Conservation (phyloP, 1,140 invertebrate genomes). For the Drosophila baimaii region DNA sequence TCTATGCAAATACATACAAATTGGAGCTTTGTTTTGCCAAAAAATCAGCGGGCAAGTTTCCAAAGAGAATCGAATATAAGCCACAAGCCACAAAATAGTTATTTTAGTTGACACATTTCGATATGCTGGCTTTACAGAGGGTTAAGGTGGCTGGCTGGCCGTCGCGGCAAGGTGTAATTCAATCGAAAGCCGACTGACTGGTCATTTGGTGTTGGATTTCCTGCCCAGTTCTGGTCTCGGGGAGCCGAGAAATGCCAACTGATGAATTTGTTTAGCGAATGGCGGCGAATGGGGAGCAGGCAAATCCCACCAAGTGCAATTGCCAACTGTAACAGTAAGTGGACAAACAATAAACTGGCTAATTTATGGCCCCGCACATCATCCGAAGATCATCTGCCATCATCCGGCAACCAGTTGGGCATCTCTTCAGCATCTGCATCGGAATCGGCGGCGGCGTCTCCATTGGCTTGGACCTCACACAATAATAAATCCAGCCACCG, state of each 20-base stretch:
- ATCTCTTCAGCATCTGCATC: constrained; percentile 10
- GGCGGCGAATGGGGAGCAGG: constrained; percentile 35
- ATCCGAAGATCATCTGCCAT: constrained; percentile 62
- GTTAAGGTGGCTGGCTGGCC: constrained; percentile 20
- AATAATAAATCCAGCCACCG: constrained; percentile 53
- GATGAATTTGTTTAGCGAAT: constrained; percentile 71
- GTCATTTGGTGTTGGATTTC: constrained; percentile 60
- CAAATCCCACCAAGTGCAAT: constrained; percentile 67
- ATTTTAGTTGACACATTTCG: constrained; percentile 4
- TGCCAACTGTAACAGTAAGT: constrained; percentile 74
- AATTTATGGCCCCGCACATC: constrained; percentile 73
- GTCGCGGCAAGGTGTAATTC: constrained; percentile 52
- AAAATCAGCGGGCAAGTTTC: not conserved
- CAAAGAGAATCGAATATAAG: not conserved
- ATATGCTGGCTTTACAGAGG: constrained; percentile 1
- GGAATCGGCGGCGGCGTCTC: constrained; percentile 4
- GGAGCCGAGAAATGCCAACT: constrained; percentile 29
- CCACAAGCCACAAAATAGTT: constrained; percentile 1
- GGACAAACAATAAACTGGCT: constrained; percentile 75
- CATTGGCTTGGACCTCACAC: constrained; percentile 64
- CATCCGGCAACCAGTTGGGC: constrained; percentile 41
- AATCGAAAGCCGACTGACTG: constrained; percentile 45
- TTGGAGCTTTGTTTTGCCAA: constrained; percentile 3
- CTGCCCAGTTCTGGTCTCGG: constrained; percentile 25
- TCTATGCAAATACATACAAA: constrained; percentile 26